These are phyloP conservation scores for Drosophila kuntzei DNA, from an alignment of 2,888 invertebrate genomes.

Conservation along the genomic window DNA sequence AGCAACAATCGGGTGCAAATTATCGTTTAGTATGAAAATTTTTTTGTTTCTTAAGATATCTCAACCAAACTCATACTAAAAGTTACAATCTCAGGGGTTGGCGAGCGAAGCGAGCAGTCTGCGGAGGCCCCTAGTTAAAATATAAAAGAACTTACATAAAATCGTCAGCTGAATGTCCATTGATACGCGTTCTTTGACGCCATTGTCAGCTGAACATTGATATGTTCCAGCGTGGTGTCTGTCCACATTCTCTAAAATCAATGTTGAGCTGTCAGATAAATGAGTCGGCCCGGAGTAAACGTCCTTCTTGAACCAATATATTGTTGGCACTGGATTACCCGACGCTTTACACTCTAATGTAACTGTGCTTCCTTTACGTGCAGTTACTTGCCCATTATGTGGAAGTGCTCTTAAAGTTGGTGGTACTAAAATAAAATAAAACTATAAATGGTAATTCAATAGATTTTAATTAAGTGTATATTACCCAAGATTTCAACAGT, in stretches of 20 bases:
- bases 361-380: slow-evolving; percentile 89
- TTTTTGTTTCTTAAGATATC: no score
- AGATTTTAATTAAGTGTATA: not conserved
- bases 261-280: slow-evolving; percentile 86
- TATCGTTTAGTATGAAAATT: no score
- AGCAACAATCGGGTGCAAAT: no score
- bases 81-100: no score
- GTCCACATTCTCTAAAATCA: slow-evolving; percentile 86
- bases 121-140: no score
- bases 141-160: slow-evolving; percentile 85
- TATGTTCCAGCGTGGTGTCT: slow-evolving; percentile 87
- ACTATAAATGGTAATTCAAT: not conserved
- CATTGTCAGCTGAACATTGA: slow-evolving; percentile 87
- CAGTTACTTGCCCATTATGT: slow-evolving; percentile 89
- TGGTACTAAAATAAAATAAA: slow-evolving; percentile 86
- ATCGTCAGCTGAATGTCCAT: slow-evolving; percentile 87
- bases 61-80: no score
- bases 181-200: slow-evolving; percentile 86
- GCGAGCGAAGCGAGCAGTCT: no score
- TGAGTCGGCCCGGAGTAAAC: slow-evolving; percentile 85
- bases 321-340: slow-evolving; percentile 91
- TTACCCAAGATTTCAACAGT: slow-evolving; percentile 89
- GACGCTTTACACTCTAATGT: slow-evolving; percentile 90
- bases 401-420: slow-evolving; percentile 89
- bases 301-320: slow-evolving; percentile 89